Evolutionary conservation across 1,140 invertebrate genomes (phyloP).

Genomic region (Drosophila triauraria): DNA sequence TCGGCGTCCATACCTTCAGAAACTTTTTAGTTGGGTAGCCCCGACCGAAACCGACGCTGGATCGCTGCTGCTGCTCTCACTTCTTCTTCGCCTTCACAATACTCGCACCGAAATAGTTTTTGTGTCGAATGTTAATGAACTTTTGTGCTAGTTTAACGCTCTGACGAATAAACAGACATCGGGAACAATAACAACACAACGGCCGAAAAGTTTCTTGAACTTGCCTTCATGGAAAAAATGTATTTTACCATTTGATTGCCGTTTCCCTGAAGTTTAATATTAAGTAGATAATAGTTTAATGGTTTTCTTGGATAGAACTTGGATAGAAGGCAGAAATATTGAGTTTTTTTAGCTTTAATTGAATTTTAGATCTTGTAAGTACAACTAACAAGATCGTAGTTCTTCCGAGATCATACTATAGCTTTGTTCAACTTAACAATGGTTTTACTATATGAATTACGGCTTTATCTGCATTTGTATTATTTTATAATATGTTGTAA

Average conservation of each 20-base stretch:
- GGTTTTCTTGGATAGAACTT: constrained; percentile 40
- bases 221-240: constrained; percentile 41
- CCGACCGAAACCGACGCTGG: constrained; percentile 8
- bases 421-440: too few relatives aligned
- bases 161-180: constrained; percentile 48
- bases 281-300: constrained; percentile 11
- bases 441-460: too few relatives aligned
- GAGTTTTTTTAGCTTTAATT: not conserved
- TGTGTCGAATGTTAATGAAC: constrained; percentile 84
- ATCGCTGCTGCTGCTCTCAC: constrained; percentile 17
- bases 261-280: constrained; percentile 13
- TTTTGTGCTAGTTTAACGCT: constrained; percentile 77
- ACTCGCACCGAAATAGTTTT: constrained; percentile 73
- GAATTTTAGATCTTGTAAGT: too few relatives aligned
- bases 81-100: constrained; percentile 29
- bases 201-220: constrained; percentile 75
- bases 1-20: constrained; percentile 22
- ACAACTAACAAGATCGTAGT: too few relatives aligned
- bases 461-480: too few relatives aligned
- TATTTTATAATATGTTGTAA: too few relatives aligned
- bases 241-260: constrained; percentile 44
- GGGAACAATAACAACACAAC: constrained; percentile 36
- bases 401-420: too few relatives aligned
- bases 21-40: constrained; percentile 39
- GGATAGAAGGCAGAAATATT: not conserved